These are phyloP conservation scores for Heterotilapia buettikoferi DNA, from an alignment of 2,113 vertebrate species.

Conservation along the genomic window DNA sequence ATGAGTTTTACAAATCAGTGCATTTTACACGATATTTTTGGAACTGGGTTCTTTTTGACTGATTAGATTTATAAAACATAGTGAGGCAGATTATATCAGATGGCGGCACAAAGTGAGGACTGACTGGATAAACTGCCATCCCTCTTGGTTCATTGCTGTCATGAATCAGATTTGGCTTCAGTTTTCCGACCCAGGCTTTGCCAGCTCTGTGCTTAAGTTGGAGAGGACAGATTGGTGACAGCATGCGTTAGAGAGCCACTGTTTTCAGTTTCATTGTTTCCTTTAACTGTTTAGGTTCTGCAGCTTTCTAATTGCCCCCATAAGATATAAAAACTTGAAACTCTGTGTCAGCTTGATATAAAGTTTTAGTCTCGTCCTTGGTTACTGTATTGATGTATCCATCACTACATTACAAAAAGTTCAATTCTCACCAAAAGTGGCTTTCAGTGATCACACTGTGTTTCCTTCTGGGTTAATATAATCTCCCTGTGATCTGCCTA, in stretches of 20 bases:
- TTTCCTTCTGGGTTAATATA: neutral
- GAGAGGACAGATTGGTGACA: neutral
- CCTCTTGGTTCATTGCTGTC: neutral
- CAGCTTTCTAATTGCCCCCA: neutral
- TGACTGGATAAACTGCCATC: neutral
- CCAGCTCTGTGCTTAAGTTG: neutral
- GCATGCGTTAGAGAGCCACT: neutral
- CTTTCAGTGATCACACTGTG: neutral
- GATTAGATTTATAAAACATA: neutral
- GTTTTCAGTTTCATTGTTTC: neutral
- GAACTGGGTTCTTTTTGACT: neutral
- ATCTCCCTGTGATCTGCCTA: neutral
- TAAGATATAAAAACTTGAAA: neutral
- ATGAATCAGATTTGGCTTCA: neutral
- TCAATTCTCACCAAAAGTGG: neutral
- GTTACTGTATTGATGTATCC: neutral
- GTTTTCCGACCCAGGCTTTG: neutral
- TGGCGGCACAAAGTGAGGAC: neutral
- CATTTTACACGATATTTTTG: accelerated
- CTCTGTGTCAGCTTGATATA: neutral
- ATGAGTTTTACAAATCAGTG: neutral
- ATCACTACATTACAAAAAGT: accelerated
- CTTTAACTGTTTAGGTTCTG: neutral
- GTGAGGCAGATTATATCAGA: neutral
- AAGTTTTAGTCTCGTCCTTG: accelerated